phyloP scores from a whole-genome alignment of 2,113 vertebrate species.

The rabbit (Oryctolagus cuniculus) region mOryCun1.1 NC_091436.1:4518501-4519000 shows the following conservation, averaged over 20 bases:
- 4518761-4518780: neutral
- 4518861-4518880: neutral
- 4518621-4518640: too few relatives aligned
- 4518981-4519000: neutral
- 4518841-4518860: neutral
- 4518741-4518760: too few relatives aligned
- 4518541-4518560: neutral
- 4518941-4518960: neutral
- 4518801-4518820: neutral
- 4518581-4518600: fast-evolving
- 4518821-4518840: neutral
- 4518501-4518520: neutral
- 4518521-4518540: neutral
- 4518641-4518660: fast-evolving
- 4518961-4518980: too few relatives aligned
- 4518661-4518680: neutral
- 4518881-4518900: neutral
- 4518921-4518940: too few relatives aligned
- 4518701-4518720: too few relatives aligned
- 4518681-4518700: too few relatives aligned
- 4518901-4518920: neutral
- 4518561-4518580: fast-evolving
- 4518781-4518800: neutral
- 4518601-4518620: neutral
- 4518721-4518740: neutral